phyloP scores from a whole-genome alignment of 1,140 invertebrate species.

The Oryctes rhinoceros region DNA sequence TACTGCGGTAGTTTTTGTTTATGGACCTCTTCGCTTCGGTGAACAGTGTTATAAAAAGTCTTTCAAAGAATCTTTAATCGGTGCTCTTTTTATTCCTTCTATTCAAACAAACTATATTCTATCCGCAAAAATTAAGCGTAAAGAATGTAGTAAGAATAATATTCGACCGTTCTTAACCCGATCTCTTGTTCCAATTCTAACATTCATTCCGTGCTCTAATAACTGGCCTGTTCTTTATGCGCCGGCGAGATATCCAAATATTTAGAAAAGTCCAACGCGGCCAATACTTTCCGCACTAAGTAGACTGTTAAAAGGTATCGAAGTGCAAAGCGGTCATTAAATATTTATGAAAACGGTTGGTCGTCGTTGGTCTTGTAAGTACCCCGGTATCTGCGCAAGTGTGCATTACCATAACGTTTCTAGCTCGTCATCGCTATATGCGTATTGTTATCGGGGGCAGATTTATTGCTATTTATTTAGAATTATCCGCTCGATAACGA shows the following conservation, averaged over 20 bases:
- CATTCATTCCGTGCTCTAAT: not conserved
- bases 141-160: no score
- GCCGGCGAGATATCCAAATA: not conserved
- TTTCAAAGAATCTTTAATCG: no score
- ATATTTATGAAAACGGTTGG: not conserved
- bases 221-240: not conserved
- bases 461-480: constrained; percentile 16
- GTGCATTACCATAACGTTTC: not conserved
- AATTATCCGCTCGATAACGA: not conserved
- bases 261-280: not conserved
- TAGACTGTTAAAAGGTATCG: not conserved
- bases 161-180: not conserved
- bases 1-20: no score
- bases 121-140: no score
- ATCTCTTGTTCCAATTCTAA: not conserved
- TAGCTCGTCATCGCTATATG: not conserved
- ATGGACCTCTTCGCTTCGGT: no score
- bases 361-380: not conserved
- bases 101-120: no score
- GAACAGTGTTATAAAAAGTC: no score
- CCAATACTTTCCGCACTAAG: not conserved
- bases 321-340: not conserved
- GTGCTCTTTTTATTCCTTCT: no score
- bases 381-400: not conserved
- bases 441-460: not conserved